These are phyloP conservation scores for Gephyroberyx darwinii DNA, from an alignment of 2,797 vertebrate species.

Conservation along the genomic window DNA sequence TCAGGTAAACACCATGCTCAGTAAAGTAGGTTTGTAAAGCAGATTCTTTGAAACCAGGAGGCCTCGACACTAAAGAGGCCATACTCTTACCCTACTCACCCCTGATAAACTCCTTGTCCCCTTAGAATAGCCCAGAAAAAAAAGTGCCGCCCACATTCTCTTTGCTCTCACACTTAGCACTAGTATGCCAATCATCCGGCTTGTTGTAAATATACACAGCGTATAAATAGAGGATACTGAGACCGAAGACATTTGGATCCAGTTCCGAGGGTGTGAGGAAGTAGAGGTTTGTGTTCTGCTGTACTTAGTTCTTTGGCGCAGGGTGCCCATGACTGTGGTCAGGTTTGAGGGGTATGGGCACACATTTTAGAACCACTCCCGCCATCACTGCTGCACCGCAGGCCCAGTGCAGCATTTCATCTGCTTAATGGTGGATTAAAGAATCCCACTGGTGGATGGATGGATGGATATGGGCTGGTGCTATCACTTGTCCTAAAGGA, in stretches of 20 bases:
- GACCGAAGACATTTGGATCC: conserved; percentile 81
- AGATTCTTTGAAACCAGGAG: conserved; percentile 48
- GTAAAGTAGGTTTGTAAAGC: conserved; percentile 28
- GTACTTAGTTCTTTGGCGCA: conserved; percentile 61
- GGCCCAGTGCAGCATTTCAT: conserved; percentile 71
- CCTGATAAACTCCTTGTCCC: conserved; percentile 61
- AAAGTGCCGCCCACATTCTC: conserved; percentile 61
- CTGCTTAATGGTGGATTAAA: conserved; percentile 74
- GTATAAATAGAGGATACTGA: conserved; percentile 84
- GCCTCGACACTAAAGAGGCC: conserved; percentile 47
- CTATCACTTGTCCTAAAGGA: conserved; percentile 65
- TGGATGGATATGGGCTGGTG: conserved; percentile 63
- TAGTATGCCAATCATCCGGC: conserved; percentile 78
- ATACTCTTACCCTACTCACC: conserved; percentile 27
- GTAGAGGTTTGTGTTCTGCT: conserved; percentile 76
- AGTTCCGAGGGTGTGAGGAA: conserved; percentile 62
- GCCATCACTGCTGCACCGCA: conserved; percentile 54
- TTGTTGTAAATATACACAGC: conserved; percentile 81
- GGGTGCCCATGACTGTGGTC: conserved; percentile 76
- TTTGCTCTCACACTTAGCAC: conserved; percentile 64
- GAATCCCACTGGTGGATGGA: conserved; percentile 67
- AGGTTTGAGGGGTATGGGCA: conserved; percentile 42
- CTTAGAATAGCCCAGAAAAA: conserved; percentile 68
- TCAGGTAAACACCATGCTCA: background rate
- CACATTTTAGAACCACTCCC: conserved; percentile 70